These are phyloP conservation scores for Chaunax sp. DNA, from an alignment of 2,797 vertebrate genomes.

Conservation along the genomic window DNA sequence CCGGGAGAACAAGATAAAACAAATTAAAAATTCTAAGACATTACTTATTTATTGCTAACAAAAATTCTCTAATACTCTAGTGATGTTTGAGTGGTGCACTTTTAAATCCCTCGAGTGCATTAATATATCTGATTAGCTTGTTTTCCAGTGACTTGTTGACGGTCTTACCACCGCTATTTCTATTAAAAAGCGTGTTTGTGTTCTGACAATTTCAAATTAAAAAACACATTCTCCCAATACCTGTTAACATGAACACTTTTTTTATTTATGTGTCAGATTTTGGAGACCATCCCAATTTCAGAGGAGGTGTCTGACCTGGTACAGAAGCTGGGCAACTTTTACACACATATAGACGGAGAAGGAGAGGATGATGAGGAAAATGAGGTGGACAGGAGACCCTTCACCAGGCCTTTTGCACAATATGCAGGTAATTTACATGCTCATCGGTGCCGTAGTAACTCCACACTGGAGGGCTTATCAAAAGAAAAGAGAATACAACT, in stretches of 20 bases:
- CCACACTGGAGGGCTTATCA: background rate
- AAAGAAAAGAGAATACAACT: background rate
- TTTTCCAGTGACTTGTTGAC: no score
- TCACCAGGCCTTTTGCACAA: conserved; percentile 70
- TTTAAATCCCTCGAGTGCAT: no score
- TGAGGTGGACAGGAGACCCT: conserved; percentile 55
- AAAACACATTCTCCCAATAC: no score
- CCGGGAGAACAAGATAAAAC: no score
- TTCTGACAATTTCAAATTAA: background rate
- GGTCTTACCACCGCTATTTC: no score
- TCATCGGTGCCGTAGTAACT: background rate
- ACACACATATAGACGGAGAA: conserved; percentile 86
- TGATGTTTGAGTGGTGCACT: no score
- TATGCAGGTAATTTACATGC: conserved; percentile 52
- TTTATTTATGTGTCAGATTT: conserved; percentile 83
- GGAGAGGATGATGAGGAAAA: conserved; percentile 50
- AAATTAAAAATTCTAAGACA: no score
- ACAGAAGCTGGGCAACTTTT: conserved; percentile 92
- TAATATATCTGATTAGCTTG: no score
- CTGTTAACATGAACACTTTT: no score
- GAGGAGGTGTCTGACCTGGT: conserved; percentile 94
- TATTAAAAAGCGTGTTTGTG: no score
- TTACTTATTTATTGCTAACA: no score
- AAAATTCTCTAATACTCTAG: no score
- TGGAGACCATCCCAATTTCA: conserved; percentile 95